Base-by-base conservation (phyloP, 2,888 invertebrate genomes). In the Macroteleia sp. region DNA sequence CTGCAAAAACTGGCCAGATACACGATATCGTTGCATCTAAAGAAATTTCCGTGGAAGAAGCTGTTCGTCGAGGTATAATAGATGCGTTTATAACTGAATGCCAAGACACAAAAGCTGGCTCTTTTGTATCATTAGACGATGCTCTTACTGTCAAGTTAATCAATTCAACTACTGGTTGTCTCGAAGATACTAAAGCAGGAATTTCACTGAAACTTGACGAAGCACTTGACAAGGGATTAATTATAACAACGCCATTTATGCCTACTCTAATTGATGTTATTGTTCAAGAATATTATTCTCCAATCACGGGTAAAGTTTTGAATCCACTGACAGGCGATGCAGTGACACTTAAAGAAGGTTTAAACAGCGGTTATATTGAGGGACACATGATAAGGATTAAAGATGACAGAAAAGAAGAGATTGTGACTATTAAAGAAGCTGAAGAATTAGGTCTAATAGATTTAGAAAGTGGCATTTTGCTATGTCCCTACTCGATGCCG, bases 11-110 rank as follows among this genome's bases (percentile, higher is more conserved):
- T 0, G 95, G 95, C 8, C 94, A 94, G 89, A 94, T 97, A 34
- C 94, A 92, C 82, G 97, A 97, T 90, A 94, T 94, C 19, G 92
- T 96, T 77, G 95, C 96, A 30, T 94, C 95, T 84, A 95, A 96
- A 89, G 92, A 94, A 80, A 92, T 97, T 0, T 93, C 94, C 81
- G 93, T 98, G 16, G 93, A 94, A 54, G 96, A 96, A 86, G 96
- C 96, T 1, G 94, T 97, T 48, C 94, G 95, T 81, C 93, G 96
- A 85, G 95, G 96, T 82, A 94, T 97, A 77, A 93, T 98, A 22
- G 96, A 97, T 91, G 95, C 96, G 0, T 95, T 95, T 76, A 95
- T 96, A 81, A 96, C 96, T 3, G 94, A 96, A 90, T 95, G 97
- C 80, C 95, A 95, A 88, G 96, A 97, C 88, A 95, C 95, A 0